These are phyloP conservation scores for Urosaurus nigricauda DNA, from an alignment of 2,797 vertebrate genomes.

Conservation along the genomic window DNA sequence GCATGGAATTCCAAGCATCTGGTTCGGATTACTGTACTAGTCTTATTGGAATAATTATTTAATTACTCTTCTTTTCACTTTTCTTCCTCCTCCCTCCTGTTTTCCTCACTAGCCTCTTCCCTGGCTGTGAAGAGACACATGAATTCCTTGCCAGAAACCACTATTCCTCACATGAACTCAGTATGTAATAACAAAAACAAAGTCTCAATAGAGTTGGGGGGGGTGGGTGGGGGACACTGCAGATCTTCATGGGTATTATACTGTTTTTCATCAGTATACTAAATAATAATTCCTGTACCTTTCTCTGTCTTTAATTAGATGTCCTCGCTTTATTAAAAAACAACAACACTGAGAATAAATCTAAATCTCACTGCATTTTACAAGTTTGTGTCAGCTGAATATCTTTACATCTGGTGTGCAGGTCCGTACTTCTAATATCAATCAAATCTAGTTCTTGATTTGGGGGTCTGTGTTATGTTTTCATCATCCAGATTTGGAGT, in stretches of 20 bases:
- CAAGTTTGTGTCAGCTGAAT: background rate
- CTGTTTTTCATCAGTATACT: background rate
- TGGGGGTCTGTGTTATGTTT: background rate
- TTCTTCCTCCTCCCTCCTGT: slow-evolving; percentile 44
- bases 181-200: slow-evolving; percentile 35
- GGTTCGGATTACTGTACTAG: slow-evolving; percentile 33
- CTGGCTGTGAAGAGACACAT: slow-evolving; percentile 1
- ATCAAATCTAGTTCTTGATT: background rate
- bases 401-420: background rate
- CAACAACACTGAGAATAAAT: background rate
- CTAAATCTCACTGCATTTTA: slow-evolving; percentile 1
- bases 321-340: slow-evolving; percentile 21
- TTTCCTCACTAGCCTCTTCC: slow-evolving; percentile 32
- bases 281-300: background rate
- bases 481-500: background rate
- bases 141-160: background rate
- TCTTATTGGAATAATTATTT: slow-evolving; percentile 56
- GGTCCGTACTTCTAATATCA: background rate
- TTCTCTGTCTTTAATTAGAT: slow-evolving; percentile 5
- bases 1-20: slow-evolving; percentile 47
- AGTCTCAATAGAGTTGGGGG: slow-evolving; percentile 1
- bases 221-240: slow-evolving; percentile 25
- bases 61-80: slow-evolving; percentile 64
- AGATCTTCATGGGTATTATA: background rate
- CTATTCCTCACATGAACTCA: slow-evolving; percentile 11